Conservation (phyloP, 2,797 vertebrate species). For the Phrynocephalus forsythii region DNA sequence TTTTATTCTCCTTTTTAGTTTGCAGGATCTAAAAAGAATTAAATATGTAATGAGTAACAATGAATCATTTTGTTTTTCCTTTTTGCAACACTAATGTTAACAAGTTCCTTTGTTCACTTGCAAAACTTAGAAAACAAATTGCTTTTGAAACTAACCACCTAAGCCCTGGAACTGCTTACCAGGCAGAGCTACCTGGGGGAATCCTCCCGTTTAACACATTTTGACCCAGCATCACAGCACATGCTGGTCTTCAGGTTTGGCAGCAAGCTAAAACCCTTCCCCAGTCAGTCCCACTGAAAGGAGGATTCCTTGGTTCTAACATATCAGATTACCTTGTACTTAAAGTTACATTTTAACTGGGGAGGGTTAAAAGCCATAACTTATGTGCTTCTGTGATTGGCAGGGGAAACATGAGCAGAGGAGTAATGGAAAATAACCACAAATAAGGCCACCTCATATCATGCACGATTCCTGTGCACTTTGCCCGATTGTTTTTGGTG, state of each 20-base stretch:
- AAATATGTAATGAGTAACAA: no score
- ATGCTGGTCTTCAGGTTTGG: not conserved
- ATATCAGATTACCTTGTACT: conserved; percentile 77
- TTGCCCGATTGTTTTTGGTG: conserved; percentile 66
- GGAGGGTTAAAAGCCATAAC: conserved; percentile 78
- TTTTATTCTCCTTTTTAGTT: no score
- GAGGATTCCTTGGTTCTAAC: conserved; percentile 62
- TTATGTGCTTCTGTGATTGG: conserved; percentile 81
- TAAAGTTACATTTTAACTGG: conserved; percentile 81
- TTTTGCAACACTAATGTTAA: no score
- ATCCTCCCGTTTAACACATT: not conserved
- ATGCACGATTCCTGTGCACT: conserved; percentile 84
- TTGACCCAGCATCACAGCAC: conserved; percentile 18
- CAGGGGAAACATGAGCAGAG: conserved; percentile 80
- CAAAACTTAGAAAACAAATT: not conserved
- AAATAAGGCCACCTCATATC: conserved; percentile 80
- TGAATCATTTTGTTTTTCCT: no score
- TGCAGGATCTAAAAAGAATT: no score
- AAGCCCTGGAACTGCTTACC: conserved; percentile 1
- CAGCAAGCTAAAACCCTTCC: not conserved
- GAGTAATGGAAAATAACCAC: conserved; percentile 88
- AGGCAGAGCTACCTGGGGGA: rapidly evolving
- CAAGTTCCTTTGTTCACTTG: no score
- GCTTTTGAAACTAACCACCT: not conserved
- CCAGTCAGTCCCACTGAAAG: conserved; percentile 53